These are phyloP conservation scores for Drosophila yakuba DNA, from an alignment of 1,140 invertebrate genomes.

Conservation along the genomic window DNA sequence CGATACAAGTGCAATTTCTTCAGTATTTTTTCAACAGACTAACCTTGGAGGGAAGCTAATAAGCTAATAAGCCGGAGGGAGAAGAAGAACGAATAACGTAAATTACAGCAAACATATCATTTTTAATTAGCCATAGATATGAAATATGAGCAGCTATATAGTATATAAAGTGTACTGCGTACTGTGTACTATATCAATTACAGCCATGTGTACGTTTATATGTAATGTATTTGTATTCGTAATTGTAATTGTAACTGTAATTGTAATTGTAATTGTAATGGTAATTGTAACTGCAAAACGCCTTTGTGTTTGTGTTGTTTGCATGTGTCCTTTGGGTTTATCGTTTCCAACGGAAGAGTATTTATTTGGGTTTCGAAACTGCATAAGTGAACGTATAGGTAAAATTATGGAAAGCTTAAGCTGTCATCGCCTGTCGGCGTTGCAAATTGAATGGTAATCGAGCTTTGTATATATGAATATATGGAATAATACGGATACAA, in stretches of 20 bases:
- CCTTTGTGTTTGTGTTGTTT: slow-evolving; percentile 49
- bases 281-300: slow-evolving; percentile 24
- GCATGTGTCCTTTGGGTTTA: slow-evolving; percentile 48
- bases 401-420: slow-evolving; percentile 57
- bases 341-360: slow-evolving; percentile 25
- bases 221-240: slow-evolving; percentile 12
- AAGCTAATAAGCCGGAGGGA: slow-evolving; percentile 5
- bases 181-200: slow-evolving; percentile 52
- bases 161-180: slow-evolving; percentile 25
- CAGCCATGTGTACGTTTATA: slow-evolving; percentile 29
- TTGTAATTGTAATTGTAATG: too few relatives aligned
- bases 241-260: background rate
- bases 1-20: slow-evolving; percentile 75
- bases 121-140: slow-evolving; percentile 65
- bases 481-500: slow-evolving; percentile 28
- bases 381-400: slow-evolving; percentile 78
- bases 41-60: slow-evolving; percentile 29
- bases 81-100: slow-evolving; percentile 43
- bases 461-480: slow-evolving; percentile 74
- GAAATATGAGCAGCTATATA: slow-evolving; percentile 35
- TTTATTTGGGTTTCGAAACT: slow-evolving; percentile 75
- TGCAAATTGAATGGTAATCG: slow-evolving; percentile 64
- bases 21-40: slow-evolving; percentile 81
- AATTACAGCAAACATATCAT: slow-evolving; percentile 78
- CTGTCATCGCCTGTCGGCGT: slow-evolving; percentile 23